Evolutionary conservation across 2,113 vertebrate species (phyloP).

Genomic region (Peromyscus leucopus): DNA sequence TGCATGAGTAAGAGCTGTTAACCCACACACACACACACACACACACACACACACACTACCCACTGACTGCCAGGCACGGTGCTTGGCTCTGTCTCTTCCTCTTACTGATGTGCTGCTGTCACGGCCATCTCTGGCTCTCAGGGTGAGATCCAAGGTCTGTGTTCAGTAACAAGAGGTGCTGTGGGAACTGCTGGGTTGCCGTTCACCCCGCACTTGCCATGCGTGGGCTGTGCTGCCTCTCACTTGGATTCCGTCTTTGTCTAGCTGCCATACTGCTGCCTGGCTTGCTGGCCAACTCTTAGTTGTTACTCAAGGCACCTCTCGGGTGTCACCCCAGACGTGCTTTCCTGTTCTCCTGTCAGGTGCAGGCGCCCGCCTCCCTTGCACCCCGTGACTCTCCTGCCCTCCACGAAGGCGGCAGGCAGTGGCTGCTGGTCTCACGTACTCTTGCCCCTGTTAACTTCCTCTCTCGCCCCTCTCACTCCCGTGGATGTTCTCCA

Average conservation of each 20-base stretch:
- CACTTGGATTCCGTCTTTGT: background rate
- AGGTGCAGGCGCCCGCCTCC: background rate
- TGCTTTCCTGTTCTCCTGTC: background rate
- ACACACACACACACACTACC: too few relatives aligned
- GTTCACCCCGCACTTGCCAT: too few relatives aligned
- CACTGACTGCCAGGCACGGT: background rate
- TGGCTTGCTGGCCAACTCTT: background rate
- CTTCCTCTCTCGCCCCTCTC: background rate
- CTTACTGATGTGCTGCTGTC: background rate
- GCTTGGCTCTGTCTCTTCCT: background rate
- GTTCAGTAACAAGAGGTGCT: background rate
- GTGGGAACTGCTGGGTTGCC: background rate
- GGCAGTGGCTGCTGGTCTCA: background rate
- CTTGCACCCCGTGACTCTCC: background rate
- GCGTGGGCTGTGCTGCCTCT: rapidly evolving
- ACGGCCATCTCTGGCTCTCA: background rate
- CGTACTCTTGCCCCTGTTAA: background rate
- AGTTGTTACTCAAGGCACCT: background rate
- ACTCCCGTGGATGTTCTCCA: background rate
- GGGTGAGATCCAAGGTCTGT: background rate
- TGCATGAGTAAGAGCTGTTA: background rate
- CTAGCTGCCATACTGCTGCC: background rate
- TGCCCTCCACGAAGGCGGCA: background rate
- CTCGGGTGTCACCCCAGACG: background rate
- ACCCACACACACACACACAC: too few relatives aligned